phyloP scores from a whole-genome alignment of 2,113 vertebrate genomes.

The Heterocephalus glaber region DNA sequence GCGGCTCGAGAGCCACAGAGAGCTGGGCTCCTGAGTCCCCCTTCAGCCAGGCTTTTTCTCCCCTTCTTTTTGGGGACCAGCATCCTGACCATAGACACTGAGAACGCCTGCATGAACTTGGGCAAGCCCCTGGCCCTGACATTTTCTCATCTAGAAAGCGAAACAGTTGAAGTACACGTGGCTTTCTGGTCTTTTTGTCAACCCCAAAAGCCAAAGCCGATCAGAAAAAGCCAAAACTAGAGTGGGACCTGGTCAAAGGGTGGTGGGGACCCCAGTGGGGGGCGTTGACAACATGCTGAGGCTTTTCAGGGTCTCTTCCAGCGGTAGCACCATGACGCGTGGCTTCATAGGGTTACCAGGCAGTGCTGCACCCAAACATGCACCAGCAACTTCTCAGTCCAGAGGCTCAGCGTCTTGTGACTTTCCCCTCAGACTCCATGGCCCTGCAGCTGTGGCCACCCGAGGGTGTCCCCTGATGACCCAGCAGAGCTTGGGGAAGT shows the following conservation, averaged over 20 bases:
- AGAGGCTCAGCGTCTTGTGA: neutral
- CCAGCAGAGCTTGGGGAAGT: neutral
- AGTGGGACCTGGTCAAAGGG: neutral
- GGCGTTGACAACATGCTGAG: neutral
- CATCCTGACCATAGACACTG: fast-evolving
- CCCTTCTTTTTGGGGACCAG: neutral
- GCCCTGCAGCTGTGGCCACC: neutral
- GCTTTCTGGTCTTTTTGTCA: neutral
- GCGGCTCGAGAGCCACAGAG: neutral
- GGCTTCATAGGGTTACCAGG: neutral
- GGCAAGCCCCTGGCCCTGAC: neutral
- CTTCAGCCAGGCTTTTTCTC: neutral
- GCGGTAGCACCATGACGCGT: neutral
- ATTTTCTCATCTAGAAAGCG: neutral
- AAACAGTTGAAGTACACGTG: too few species aligned
- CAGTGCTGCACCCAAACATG: neutral
- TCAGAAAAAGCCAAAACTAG: neutral
- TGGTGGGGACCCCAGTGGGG: neutral
- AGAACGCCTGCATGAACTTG: neutral
- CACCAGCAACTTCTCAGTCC: neutral
- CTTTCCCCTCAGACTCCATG: neutral
- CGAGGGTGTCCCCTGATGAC: neutral
- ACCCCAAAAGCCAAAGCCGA: neutral
- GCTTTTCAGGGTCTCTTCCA: neutral
- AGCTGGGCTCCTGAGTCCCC: neutral